Percentiles rank a stretch among this genome's conserved stretches.
Evolutionary conservation across 2,797 vertebrate species (phyloP).

Genomic region (Lithobates sylvaticus): DNA sequence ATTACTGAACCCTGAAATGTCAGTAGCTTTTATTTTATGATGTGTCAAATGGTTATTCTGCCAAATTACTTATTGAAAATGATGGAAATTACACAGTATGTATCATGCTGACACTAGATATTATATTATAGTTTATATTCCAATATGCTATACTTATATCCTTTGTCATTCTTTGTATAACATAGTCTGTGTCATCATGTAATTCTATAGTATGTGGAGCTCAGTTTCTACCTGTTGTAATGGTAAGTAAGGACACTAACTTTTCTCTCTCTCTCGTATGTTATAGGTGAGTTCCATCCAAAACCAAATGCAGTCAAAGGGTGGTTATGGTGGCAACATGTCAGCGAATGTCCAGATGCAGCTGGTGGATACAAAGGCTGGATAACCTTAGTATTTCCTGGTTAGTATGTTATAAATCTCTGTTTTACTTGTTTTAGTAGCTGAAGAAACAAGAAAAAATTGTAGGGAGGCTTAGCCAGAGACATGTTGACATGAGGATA

Average conservation of each 20-base stretch:
- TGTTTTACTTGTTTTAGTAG: too few species aligned
- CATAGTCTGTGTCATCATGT: not conserved
- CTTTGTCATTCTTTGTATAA: not conserved
- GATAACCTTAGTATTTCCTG: conserved; percentile 74
- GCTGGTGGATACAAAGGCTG: conserved; percentile 87
- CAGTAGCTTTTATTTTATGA: not conserved
- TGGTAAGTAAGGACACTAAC: not conserved
- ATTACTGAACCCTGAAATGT: too few species aligned
- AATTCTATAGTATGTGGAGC: not conserved
- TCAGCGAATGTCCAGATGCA: conserved; percentile 85
- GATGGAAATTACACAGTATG: not conserved
- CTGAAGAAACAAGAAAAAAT: too few species aligned
- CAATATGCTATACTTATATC: too few species aligned
- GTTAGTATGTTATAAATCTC: conserved; percentile 69
- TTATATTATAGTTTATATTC: not conserved
- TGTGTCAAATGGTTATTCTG: not conserved
- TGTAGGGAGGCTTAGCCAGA: too few species aligned
- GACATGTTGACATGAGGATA: too few species aligned
- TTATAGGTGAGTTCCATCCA: conserved; percentile 87
- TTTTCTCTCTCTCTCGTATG: conserved; percentile 1
- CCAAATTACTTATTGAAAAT: not conserved
- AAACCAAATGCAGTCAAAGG: conserved; percentile 91
- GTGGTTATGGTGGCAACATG: conserved; percentile 83
- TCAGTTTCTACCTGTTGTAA: not conserved
- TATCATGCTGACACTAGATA: not conserved